phyloP scores from a whole-genome alignment of 1,140 invertebrate genomes.

The Drosophila repletoides region DNA sequence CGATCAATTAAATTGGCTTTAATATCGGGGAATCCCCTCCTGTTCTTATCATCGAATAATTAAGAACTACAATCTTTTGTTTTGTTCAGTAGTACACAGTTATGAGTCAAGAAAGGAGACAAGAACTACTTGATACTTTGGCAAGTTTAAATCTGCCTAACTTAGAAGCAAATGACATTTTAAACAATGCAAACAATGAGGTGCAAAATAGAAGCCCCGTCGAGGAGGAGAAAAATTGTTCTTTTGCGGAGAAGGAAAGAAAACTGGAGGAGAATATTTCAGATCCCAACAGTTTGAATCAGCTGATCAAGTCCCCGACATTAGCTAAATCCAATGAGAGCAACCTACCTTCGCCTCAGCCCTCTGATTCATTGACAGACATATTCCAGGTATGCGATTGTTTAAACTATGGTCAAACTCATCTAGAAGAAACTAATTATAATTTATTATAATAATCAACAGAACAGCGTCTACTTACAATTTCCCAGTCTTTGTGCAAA shows the following conservation, averaged over 20 bases:
- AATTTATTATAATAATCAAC: neutral
- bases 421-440: no score
- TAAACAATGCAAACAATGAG: no score
- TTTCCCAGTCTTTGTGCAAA: conserved; percentile 76
- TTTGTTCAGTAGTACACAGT: conserved; percentile 22
- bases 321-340: neutral
- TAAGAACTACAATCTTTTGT: no score
- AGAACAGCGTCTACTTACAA: conserved; percentile 78
- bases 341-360: conserved; percentile 3
- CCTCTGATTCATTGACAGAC: conserved; percentile 55
- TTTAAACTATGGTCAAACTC: conserved; percentile 53
- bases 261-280: no score
- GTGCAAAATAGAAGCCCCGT: no score
- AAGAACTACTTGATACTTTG: no score
- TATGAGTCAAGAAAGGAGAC: no score
- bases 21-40: conserved; percentile 45
- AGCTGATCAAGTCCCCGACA: no score
- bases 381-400: conserved; percentile 74
- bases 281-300: neutral
- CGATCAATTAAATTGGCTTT: neutral
- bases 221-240: no score
- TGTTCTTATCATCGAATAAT: neutral
- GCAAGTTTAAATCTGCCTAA: no score
- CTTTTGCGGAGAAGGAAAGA: no score
- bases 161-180: no score